phyloP scores from a whole-genome alignment of 1,140 invertebrate genomes.

The Nebria ingens region DNA sequence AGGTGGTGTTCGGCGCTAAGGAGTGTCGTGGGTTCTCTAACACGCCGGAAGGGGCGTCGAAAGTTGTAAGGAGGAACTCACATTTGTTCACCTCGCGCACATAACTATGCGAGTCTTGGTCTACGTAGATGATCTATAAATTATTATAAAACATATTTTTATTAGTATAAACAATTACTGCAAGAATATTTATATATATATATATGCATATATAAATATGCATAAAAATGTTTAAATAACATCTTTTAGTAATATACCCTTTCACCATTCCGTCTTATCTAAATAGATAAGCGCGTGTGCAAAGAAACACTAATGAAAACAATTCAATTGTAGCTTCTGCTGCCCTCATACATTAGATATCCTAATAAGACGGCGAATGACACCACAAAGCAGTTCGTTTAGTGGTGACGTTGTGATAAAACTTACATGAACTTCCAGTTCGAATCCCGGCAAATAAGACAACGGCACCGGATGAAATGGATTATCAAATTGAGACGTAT shows the following conservation, averaged over 20 bases:
- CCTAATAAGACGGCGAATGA: neutral
- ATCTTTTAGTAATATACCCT: too few relatives aligned
- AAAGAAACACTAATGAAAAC: too few relatives aligned
- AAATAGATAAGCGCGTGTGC: too few relatives aligned
- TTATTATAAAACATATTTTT: too few relatives aligned
- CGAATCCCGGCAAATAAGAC: constrained; percentile 68
- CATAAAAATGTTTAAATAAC: too few relatives aligned
- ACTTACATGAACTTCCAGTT: constrained; percentile 64
- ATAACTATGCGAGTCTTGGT: constrained; percentile 61
- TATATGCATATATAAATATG: too few relatives aligned
- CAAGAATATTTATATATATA: too few relatives aligned
- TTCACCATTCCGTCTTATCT: too few relatives aligned
- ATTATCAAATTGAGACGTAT: constrained; percentile 71
- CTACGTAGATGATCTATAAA: constrained; percentile 61
- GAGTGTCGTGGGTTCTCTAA: constrained; percentile 72
- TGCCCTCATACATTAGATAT: neutral
- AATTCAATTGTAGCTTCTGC: too few relatives aligned
- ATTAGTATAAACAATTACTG: too few relatives aligned
- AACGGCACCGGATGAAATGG: constrained; percentile 68
- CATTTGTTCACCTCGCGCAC: constrained; percentile 60
- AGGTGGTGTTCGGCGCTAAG: constrained; percentile 73
- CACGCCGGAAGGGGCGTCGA: constrained; percentile 60
- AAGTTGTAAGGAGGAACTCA: constrained; percentile 63
- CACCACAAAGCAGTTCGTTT: neutral
- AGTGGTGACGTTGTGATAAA: neutral